These are phyloP conservation scores for Lontra canadensis DNA, from an alignment of 2,113 vertebrate genomes.

Conservation along the genomic window DNA sequence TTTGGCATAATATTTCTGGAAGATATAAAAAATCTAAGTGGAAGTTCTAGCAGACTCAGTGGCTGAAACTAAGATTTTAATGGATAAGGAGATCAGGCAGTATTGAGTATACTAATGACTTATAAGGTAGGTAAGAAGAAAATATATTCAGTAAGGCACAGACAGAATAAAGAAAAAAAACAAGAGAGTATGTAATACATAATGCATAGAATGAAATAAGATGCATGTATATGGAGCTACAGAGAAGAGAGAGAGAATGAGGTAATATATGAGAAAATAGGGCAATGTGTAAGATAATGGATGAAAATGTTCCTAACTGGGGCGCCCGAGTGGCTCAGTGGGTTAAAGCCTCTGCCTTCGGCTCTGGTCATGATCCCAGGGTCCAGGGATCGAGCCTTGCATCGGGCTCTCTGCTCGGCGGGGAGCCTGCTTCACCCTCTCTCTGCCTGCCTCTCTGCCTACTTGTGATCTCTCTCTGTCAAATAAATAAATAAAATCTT, in stretches of 20 bases:
- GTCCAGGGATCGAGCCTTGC: no score
- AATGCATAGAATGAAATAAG: background rate
- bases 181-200: background rate
- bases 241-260: background rate
- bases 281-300: background rate
- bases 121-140: background rate
- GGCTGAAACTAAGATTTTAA: background rate
- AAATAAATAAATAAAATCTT: no score
- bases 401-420: no score
- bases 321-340: no score
- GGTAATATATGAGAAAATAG: background rate
- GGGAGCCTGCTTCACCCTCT: no score
- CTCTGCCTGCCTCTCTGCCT: no score
- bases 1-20: background rate
- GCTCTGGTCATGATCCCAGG: no score
- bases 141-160: background rate
- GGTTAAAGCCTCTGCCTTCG: no score
- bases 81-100: background rate
- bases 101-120: background rate
- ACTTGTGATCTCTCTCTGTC: no score
- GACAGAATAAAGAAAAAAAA: constrained; percentile 1
- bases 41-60: background rate
- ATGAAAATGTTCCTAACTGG: background rate
- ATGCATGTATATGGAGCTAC: background rate
- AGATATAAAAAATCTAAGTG: background rate